These are phyloP conservation scores for Carcina quercana DNA, from an alignment of 2,888 invertebrate genomes.

Conservation along the genomic window DNA sequence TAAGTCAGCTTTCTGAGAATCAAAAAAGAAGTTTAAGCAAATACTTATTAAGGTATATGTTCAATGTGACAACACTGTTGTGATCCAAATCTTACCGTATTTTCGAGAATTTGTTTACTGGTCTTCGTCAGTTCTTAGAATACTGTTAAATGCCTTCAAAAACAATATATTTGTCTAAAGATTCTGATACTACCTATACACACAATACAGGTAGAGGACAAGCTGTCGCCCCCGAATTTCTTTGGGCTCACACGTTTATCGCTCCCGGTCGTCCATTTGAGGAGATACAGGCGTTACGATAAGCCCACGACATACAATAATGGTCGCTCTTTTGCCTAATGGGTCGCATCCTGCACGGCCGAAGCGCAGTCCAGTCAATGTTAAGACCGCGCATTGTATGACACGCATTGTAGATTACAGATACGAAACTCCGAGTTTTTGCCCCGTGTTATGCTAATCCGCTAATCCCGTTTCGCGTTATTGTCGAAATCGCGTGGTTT, in stretches of 20 bases:
- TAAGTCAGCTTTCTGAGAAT: no score
- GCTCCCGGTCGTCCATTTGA: conserved; percentile 44
- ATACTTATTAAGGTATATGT: no score
- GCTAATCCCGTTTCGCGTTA: conserved; percentile 23
- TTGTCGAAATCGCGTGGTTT: conserved; percentile 16
- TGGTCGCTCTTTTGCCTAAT: conserved; percentile 67
- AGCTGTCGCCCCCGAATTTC: conserved; percentile 25
- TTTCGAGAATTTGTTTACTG: no score
- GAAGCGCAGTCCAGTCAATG: conserved; percentile 66
- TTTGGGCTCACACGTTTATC: conserved; percentile 36
- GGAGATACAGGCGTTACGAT: conserved; percentile 59
- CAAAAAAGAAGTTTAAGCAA: no score
- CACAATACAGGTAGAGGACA: no score
- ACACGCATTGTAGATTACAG: conserved; percentile 19
- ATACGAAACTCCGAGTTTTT: conserved; percentile 18
- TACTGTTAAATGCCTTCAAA: no score
- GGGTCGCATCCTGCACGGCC: conserved; percentile 59
- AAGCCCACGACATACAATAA: conserved; percentile 71
- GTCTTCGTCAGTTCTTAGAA: no score
- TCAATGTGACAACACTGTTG: no score
- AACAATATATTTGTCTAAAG: no score
- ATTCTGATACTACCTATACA: no score
- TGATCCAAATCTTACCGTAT: no score
- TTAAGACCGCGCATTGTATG: conserved; percentile 32
- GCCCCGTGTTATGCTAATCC: conserved; percentile 20